phyloP scores from a whole-genome alignment of 2,113 vertebrate genomes.

The Actinemys pallida region DNA sequence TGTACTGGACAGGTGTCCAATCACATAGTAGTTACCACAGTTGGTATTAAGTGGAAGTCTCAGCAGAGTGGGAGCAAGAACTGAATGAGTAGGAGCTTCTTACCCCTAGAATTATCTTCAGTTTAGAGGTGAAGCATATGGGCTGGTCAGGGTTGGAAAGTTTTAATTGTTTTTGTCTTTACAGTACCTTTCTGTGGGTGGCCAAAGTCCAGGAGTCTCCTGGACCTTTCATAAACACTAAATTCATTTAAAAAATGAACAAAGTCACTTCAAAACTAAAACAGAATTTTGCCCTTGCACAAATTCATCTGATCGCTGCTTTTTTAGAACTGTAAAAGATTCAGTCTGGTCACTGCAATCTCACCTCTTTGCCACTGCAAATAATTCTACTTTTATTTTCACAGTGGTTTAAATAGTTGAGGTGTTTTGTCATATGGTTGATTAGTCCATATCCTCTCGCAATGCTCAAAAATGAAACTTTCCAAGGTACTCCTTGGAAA shows the following conservation, averaged over 20 bases:
- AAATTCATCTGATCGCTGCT: background rate
- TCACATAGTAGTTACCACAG: background rate
- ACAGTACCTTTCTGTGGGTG: background rate
- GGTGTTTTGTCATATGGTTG: background rate
- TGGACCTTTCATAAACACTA: background rate
- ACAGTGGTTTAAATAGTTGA: background rate
- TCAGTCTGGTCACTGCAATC: background rate
- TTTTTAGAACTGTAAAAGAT: background rate
- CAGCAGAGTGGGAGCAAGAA: background rate
- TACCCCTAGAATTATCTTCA: background rate
- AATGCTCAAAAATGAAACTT: background rate
- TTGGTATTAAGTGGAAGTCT: background rate
- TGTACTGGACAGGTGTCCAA: background rate
- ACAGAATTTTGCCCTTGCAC: background rate
- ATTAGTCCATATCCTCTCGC: background rate
- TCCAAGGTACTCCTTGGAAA: background rate
- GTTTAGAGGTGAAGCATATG: background rate
- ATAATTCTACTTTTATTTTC: background rate
- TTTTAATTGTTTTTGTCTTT: background rate
- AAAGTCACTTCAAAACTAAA: background rate
- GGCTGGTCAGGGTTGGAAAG: background rate
- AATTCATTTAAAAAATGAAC: background rate
- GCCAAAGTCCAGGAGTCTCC: background rate
- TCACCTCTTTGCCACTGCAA: background rate
- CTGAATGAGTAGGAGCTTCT: background rate